These are phyloP conservation scores for Ommatoiulus sabulosus DNA, from an alignment of 2,888 invertebrate species.

Conservation along the genomic window DNA sequence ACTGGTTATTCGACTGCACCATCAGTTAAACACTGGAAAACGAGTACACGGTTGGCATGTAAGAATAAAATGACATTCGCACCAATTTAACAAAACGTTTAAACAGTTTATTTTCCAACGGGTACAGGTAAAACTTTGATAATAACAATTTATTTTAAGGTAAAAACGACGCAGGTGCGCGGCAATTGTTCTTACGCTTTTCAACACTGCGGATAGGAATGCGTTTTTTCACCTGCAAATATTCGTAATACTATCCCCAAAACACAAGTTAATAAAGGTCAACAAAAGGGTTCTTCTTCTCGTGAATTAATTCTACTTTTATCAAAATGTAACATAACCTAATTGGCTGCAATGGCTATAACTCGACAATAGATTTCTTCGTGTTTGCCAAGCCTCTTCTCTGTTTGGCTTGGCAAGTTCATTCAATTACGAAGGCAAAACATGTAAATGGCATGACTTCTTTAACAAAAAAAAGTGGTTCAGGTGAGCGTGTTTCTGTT, in stretches of 20 bases:
- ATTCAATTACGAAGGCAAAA: neutral
- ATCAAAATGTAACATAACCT: neutral
- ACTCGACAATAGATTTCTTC: neutral
- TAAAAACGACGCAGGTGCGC: neutral
- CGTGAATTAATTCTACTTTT: neutral
- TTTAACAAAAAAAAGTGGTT: neutral
- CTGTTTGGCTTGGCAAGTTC: neutral
- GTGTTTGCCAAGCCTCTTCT: too few species aligned
- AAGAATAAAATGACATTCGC: neutral
- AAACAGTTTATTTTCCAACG: neutral
- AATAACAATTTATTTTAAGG: neutral
- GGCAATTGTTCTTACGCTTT: neutral
- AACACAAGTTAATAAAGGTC: neutral
- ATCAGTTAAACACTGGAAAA: too few species aligned
- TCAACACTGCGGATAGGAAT: neutral
- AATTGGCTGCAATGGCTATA: neutral
- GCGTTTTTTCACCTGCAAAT: neutral
- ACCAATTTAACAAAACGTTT: neutral
- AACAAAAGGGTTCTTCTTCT: neutral
- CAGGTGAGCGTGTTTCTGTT: neutral
- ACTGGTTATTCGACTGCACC: too few species aligned
- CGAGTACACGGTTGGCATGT: neutral
- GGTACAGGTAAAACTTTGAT: neutral
- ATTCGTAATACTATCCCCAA: neutral
- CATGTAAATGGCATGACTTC: neutral